Base-by-base conservation (phyloP, 2,888 invertebrate genomes). In the Hyalella azteca region DNA sequence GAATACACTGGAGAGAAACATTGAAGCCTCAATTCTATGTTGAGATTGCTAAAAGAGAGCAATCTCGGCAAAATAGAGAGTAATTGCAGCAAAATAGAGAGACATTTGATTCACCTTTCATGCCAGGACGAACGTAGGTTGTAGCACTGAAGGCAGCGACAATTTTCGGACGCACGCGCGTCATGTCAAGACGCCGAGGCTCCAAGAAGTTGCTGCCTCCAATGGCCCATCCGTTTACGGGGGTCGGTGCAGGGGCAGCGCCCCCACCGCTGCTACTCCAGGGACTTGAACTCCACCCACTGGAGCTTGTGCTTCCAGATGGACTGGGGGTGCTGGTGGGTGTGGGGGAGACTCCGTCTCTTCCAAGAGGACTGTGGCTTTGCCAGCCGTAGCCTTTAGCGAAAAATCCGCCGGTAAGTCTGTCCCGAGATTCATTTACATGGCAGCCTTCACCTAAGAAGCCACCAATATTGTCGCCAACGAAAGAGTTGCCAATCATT, bases 381-480 rank as follows among this genome's bases (percentile, higher is more conserved):
- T 66, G 66, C 66, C 66, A 66, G 7, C 36, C 66, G 19, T 66
- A 66, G 36, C 66, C 75, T 22, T 75, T 75, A 75, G 75, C 40
- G 29, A 45, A 75, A 13, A 45, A 29, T 3, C 75, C 75, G 7
- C 75, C 75, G n/a, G 29, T 36, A 29, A 66, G 66, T 19, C 5
- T 36, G 32, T 36, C 66, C 13, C 36, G 36, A 0, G 36, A 36
- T 29, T 32, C 36, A 29, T 29, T 66, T 32, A 29, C 36, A 5
- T 36, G 66, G 36, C 66, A 66, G 32, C 66, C 66, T n/a, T 66
- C 66, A 22, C 75, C 75, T 39, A 75, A 22, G n/a, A 75, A 75
- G 15, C 75, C 75, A 7, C 75, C 75, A 40, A 75, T 26, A 39
- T 45, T 75, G 36, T 75, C 75, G 19, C 75, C 75, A 32, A 75